These are phyloP conservation scores for Drosophila mauritiana DNA, from an alignment of 1,140 invertebrate genomes.

Conservation along the genomic window DNA sequence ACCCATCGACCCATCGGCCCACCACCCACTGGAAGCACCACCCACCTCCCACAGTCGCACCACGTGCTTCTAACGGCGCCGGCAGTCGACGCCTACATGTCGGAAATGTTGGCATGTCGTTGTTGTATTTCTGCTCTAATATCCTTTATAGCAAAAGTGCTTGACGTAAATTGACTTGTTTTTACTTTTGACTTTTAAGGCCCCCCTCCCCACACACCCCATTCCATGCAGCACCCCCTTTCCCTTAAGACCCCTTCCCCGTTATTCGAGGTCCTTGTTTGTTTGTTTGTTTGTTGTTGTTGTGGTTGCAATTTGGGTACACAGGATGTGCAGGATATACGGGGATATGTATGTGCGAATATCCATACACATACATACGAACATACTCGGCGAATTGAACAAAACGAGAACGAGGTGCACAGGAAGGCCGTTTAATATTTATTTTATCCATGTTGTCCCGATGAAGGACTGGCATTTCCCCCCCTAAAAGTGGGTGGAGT, in stretches of 20 bases:
- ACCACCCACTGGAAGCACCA: background rate
- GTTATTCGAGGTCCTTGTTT: background rate
- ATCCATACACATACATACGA: constrained; percentile 25
- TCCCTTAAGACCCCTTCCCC: too few species aligned
- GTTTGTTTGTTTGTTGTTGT: constrained; percentile 60
- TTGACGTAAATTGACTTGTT: constrained; percentile 83
- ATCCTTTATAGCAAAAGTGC: constrained; percentile 83
- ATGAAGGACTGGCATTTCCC: constrained; percentile 26
- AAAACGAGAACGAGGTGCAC: constrained; percentile 38
- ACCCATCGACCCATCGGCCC: background rate
- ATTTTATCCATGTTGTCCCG: constrained; percentile 70
- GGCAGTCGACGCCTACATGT: constrained; percentile 81
- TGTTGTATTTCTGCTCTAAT: constrained; percentile 83
- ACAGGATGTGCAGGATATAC: constrained; percentile 52
- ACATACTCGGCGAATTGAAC: background rate
- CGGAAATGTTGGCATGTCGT: constrained; percentile 83
- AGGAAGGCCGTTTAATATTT: constrained; percentile 79
- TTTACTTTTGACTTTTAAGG: constrained; percentile 83
- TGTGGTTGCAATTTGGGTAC: constrained; percentile 80
- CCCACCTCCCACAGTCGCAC: constrained; percentile 11
- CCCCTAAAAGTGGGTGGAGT: background rate
- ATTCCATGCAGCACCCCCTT: too few species aligned
- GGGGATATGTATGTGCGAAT: constrained; percentile 21
- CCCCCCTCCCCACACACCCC: background rate
- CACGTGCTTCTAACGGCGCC: constrained; percentile 68